Percentiles rank a stretch among this genome's conserved stretches.
Conservation (phyloP, 2,888 invertebrate genomes). For the Ypsolopha sequella region DNA sequence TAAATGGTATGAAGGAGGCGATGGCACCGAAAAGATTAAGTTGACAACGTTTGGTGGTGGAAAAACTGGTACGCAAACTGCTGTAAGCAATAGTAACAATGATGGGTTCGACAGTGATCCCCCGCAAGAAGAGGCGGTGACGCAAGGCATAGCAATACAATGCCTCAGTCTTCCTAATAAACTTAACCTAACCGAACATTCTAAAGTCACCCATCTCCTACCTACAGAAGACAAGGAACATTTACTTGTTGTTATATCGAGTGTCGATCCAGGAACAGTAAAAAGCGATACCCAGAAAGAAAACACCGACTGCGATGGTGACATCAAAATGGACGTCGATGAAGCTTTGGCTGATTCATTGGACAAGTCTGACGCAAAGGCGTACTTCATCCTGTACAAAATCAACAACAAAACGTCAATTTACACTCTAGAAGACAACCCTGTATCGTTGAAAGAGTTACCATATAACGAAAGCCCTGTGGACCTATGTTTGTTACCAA, state of each 20-base stretch:
- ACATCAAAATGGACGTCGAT: slow-evolving; percentile 59
- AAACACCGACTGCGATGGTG: slow-evolving; percentile 42
- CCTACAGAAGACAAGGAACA: slow-evolving; percentile 79
- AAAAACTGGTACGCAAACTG: slow-evolving; percentile 48
- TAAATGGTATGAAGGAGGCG: slow-evolving; percentile 58
- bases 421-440: slow-evolving; percentile 67
- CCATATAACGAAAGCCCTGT: slow-evolving; percentile 75
- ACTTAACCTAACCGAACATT: slow-evolving; percentile 55
- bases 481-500: slow-evolving; percentile 77
- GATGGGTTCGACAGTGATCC: slow-evolving; percentile 66
- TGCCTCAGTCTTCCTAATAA: slow-evolving; percentile 67
- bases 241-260: slow-evolving; percentile 72
- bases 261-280: slow-evolving; percentile 38
- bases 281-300: slow-evolving; percentile 26
- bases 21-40: slow-evolving; percentile 50
- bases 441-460: slow-evolving; percentile 73
- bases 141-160: slow-evolving; percentile 67
- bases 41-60: slow-evolving; percentile 39
- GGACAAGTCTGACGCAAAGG: slow-evolving; percentile 36
- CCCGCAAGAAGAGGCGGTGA: slow-evolving; percentile 47
- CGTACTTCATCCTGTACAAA: slow-evolving; percentile 51
- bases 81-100: slow-evolving; percentile 45
- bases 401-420: slow-evolving; percentile 46
- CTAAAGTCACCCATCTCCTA: slow-evolving; percentile 73
- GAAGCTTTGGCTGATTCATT: slow-evolving; percentile 30